A percentile compares a stretch with the other conserved stretches of the same genome.
Conservation (phyloP, 2,113 vertebrate genomes). For the Neolamprologus falcicula region DNA sequence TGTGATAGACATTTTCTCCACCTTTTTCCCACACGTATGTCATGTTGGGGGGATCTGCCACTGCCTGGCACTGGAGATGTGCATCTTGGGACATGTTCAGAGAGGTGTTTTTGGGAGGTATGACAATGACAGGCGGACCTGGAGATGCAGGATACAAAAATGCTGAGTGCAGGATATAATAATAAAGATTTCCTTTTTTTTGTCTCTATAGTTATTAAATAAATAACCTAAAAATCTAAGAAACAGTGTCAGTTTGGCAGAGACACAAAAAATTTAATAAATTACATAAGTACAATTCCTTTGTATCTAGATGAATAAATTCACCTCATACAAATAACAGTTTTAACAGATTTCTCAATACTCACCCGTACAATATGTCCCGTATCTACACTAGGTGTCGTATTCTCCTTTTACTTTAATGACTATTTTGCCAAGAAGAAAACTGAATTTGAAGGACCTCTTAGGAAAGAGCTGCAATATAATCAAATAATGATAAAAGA, state of each 20-base stretch:
- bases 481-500: neutral
- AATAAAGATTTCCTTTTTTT: neutral
- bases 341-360: neutral
- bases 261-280: neutral
- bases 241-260: neutral
- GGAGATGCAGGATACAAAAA: neutral
- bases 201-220: neutral
- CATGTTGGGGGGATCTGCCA: constrained; percentile 89
- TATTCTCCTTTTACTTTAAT: neutral
- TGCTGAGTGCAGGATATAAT: neutral
- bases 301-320: neutral
- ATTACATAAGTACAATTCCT: neutral
- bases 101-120: constrained; percentile 76
- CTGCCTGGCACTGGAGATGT: constrained; percentile 80
- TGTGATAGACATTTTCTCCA: constrained; percentile 81
- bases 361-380: neutral
- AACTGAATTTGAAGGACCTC: neutral
- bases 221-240: neutral
- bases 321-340: neutral
- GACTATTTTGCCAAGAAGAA: neutral
- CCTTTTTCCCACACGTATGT: constrained; percentile 89
- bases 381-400: neutral
- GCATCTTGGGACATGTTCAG: constrained; percentile 87
- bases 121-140: constrained; percentile 84
- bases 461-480: neutral